These are phyloP conservation scores for Monochamus alternatus DNA, from an alignment of 2,888 invertebrate species.

Conservation along the genomic window DNA sequence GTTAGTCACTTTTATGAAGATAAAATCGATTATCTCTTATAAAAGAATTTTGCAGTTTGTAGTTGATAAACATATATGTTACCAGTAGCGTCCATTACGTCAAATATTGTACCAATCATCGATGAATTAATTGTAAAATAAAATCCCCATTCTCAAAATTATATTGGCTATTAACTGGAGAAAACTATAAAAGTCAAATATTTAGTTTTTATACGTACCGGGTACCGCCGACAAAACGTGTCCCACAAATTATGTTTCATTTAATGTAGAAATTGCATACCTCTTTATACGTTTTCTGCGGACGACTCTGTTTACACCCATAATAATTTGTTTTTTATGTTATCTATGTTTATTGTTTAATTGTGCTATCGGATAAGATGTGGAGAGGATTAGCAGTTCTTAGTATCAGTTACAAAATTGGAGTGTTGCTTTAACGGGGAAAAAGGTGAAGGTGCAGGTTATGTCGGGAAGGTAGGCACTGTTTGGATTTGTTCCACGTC, in stretches of 20 bases:
- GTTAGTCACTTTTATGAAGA: neutral
- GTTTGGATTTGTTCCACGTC: neutral
- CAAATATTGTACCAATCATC: too few species aligned
- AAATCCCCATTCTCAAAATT: too few species aligned
- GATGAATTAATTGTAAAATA: too few species aligned
- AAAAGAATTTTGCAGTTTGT: constrained; percentile 2
- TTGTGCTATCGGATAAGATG: neutral
- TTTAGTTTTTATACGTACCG: too few species aligned
- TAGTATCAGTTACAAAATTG: neutral
- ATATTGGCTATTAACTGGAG: too few species aligned
- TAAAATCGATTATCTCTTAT: constrained; percentile 4
- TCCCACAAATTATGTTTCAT: too few species aligned
- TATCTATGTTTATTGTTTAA: constrained; percentile 3
- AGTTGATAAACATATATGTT: neutral
- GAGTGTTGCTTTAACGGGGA: neutral
- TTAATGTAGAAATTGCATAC: too few species aligned
- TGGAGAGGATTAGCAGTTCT: neutral
- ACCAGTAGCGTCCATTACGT: neutral
- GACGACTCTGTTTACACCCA: neutral
- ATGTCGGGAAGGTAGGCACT: neutral
- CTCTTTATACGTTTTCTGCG: neutral
- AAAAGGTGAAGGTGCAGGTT: neutral
- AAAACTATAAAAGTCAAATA: too few species aligned
- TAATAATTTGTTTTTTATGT: neutral
- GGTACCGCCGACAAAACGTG: too few species aligned